Conservation (phyloP, 2,888 invertebrate species). For the Apotomis capreana region DNA sequence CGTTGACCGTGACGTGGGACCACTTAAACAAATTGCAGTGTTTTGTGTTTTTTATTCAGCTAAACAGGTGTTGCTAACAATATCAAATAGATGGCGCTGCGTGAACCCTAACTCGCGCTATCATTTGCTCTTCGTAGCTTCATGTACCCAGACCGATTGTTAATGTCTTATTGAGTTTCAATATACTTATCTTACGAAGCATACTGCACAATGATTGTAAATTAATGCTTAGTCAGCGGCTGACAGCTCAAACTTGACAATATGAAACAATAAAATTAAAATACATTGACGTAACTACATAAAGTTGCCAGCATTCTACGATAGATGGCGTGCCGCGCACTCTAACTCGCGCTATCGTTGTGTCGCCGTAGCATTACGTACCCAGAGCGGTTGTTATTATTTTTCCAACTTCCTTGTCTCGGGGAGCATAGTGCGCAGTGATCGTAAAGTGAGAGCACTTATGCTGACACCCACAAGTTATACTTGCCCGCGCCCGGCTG, state of each 20-base stretch:
- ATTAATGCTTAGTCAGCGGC: no score
- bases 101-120: conserved; percentile 59
- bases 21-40: no score
- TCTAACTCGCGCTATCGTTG: conserved; percentile 60
- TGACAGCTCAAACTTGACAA: no score
- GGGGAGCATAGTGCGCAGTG: conserved; percentile 94
- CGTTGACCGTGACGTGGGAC: no score
- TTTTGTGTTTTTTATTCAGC: no score
- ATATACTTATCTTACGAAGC: no score
- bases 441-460: conserved; percentile 93
- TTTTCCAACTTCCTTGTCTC: conserved; percentile 88
- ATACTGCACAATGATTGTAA: no score
- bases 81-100: conserved; percentile 66
- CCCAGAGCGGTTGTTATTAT: rapidly evolving
- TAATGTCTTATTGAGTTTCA: no score
- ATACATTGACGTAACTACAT: no score
- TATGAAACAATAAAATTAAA: no score
- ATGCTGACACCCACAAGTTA: conserved; percentile 89
- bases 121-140: conserved; percentile 44
- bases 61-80: conserved; percentile 1
- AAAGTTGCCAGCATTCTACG: conserved; percentile 21
- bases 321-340: conserved; percentile 67
- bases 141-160: conserved; percentile 27
- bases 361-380: conserved; percentile 37
- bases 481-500: conserved; percentile 84